Evolutionary conservation across 2,888 invertebrate genomes (phyloP), one percentile per base, ranked within the genome.

Genomic region (Ophion slaviceki): DNA sequence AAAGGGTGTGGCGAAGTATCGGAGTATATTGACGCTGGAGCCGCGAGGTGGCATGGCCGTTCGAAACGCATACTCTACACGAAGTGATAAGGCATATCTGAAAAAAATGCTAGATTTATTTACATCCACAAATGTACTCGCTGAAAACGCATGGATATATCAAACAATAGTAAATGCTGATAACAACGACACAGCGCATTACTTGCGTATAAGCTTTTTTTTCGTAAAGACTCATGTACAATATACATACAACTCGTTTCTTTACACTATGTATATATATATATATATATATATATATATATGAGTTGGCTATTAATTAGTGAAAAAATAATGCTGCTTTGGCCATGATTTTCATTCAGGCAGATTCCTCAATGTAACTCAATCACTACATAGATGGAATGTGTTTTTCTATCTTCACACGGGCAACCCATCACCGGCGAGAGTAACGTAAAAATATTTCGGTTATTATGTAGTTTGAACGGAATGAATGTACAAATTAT

Each of bases 311-410:
- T 92, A 92, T 90, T 91, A 92, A 91, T 92, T 90, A 92, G 92
- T 93, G 93, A 92, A 93, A 93, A 93, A 93, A 93, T 93, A 93
- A 93, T 92, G 92, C 92, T 93, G 93, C 93, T 93, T 93, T 93
- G 92, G 93, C 92, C 82, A 87, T 89, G 85, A 87, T 88, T 86
- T 74, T 81, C 67, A 82, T 84, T 80, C 86, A 82, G 84, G 83
- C 83, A 47, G 57, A 74, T 86, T 80, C 53, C 36, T 70, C 59
- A 61, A 67, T 80, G 76, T 80, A 77, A 77, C 57, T 72, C 66
- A 79, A 61, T 64, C 70, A 78, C 81, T 76, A 70, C 71, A 45
- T 61, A 77, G 86, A 83, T 83, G 74, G 80, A 80, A 83, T 84
- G 84, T 77, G 66, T 75, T 59, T 75, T 62, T 57, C 64, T 36